phyloP scores from a whole-genome alignment of 2,888 invertebrate species.

The Aphidius colemani region DNA sequence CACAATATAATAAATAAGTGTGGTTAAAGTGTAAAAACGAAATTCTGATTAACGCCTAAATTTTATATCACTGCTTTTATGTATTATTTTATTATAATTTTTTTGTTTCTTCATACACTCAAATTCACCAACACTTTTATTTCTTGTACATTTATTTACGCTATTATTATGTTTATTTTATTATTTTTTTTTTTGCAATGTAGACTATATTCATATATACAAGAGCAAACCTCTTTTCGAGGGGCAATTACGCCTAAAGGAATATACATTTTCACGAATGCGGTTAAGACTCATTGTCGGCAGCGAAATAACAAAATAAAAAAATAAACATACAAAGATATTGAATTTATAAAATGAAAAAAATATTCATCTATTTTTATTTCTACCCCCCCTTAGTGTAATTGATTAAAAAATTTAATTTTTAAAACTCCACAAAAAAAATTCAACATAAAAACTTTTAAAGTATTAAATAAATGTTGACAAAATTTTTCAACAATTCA shows the following conservation, averaged over 20 bases:
- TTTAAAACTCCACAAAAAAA: not conserved
- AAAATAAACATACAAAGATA: not conserved
- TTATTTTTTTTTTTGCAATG: too few relatives aligned
- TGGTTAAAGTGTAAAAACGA: slow-evolving; percentile 42
- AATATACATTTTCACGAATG: slow-evolving; percentile 11
- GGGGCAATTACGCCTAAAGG: slow-evolving; percentile 30
- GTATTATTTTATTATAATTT: too few relatives aligned
- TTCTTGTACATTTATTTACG: not conserved
- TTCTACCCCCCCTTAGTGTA: too few relatives aligned
- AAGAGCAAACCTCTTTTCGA: slow-evolving; percentile 30
- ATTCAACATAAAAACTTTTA: not conserved
- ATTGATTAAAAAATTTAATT: too few relatives aligned
- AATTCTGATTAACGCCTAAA: slow-evolving; percentile 55
- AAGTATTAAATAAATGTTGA: not conserved
- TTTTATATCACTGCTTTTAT: slow-evolving; percentile 41
- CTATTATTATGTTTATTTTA: not conserved
- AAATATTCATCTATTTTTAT: not conserved
- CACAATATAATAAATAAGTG: slow-evolving; percentile 21
- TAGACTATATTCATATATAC: too few relatives aligned
- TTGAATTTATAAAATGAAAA: slow-evolving; percentile 12
- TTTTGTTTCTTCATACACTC: too few relatives aligned
- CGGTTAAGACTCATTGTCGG: slow-evolving; percentile 10
- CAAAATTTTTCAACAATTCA: too few relatives aligned
- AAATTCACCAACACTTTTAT: too few relatives aligned
- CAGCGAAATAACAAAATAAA: slow-evolving; percentile 1